Conservation (phyloP, 2,888 invertebrate genomes). For the Andrena bicolor region DNA sequence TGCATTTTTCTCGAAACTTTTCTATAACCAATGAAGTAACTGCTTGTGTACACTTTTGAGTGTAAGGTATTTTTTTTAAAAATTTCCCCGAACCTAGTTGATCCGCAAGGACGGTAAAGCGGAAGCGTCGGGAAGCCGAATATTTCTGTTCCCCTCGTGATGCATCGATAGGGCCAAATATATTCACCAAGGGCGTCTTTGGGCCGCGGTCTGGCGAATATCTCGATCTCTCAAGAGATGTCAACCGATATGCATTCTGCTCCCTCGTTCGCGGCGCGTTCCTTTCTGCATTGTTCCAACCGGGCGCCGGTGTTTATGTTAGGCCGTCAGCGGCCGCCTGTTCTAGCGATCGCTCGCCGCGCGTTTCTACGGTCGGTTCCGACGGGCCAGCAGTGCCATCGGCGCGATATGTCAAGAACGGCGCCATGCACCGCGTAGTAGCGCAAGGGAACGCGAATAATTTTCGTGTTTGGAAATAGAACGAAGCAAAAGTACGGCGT, state of each 20-base stretch:
- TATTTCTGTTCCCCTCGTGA: not conserved
- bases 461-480: slow-evolving; percentile 76
- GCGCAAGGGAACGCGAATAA: slow-evolving; percentile 70
- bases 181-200: not conserved
- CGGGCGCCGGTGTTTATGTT: slow-evolving; percentile 56
- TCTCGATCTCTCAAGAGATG: slow-evolving; percentile 9
- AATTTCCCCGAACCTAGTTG: too few species aligned
- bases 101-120: too few species aligned
- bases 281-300: slow-evolving; percentile 62
- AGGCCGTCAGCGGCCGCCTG: slow-evolving; percentile 34
- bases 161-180: not conserved
- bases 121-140: not conserved
- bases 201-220: slow-evolving; percentile 5
- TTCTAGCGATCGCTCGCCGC: slow-evolving; percentile 8
- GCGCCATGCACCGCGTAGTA: slow-evolving; percentile 66
- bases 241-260: slow-evolving; percentile 47
- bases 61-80: too few species aligned
- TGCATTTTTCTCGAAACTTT: too few species aligned
- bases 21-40: too few species aligned
- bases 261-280: slow-evolving; percentile 55
- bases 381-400: slow-evolving; percentile 55
- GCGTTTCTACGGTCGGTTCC: slow-evolving; percentile 35
- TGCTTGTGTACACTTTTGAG: too few species aligned
- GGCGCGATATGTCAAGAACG: slow-evolving; percentile 74
- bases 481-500: slow-evolving; percentile 66